Conservation (phyloP, 2,797 vertebrate species). For the Clamator glandarius region DNA sequence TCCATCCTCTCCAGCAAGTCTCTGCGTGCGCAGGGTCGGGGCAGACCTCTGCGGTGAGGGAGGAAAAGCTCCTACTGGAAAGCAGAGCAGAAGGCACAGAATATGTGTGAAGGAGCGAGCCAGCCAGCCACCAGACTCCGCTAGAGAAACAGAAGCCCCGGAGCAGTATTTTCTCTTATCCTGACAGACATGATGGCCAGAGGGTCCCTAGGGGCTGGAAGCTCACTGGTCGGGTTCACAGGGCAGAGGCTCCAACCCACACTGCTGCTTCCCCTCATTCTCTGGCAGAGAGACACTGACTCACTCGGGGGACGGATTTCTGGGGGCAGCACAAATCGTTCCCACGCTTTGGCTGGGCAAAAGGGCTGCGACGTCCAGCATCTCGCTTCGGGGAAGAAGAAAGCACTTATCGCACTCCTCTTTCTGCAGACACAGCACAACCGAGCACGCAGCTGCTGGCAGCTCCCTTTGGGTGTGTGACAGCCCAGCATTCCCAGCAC, state of each 20-base stretch:
- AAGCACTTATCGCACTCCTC: accelerated
- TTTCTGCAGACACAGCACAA: accelerated
- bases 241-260: neutral
- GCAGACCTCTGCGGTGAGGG: neutral
- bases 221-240: neutral
- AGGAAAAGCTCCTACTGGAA: neutral
- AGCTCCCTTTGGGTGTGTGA: neutral
- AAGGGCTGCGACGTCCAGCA: neutral
- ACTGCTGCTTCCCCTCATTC: neutral
- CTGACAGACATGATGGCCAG: accelerated
- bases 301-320: neutral
- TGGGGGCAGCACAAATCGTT: neutral
- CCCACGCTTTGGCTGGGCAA: neutral
- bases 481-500: neutral
- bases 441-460: neutral
- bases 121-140: neutral
- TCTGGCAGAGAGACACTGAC: neutral
- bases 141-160: accelerated
- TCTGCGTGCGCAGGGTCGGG: neutral
- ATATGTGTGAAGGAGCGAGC: accelerated
- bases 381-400: neutral
- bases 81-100: accelerated
- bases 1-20: neutral
- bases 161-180: neutral
- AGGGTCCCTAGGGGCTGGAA: neutral